Conservation (phyloP, 2,888 invertebrate species). For the Vannuccia rotundouncinata region DNA sequence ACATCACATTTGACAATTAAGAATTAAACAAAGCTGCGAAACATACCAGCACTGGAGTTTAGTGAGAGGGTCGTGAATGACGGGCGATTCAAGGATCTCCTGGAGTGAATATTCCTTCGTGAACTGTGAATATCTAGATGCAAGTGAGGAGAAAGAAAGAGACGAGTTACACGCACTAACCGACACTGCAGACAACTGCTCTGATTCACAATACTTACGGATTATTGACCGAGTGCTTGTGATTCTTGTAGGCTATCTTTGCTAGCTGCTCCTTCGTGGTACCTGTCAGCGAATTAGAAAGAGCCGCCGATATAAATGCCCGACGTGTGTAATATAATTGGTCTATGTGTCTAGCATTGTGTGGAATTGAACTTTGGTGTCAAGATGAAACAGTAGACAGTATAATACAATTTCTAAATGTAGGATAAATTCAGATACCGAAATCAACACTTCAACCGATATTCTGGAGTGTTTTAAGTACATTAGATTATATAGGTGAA, state of each 20-base stretch:
- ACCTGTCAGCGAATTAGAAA: too few relatives aligned
- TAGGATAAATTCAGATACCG: not conserved
- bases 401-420: not conserved
- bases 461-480: too few relatives aligned
- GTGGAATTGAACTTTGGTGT: too few relatives aligned
- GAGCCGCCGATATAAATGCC: too few relatives aligned
- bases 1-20: too few relatives aligned
- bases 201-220: slow-evolving; percentile 62
- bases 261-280: slow-evolving; percentile 85
- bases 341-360: too few relatives aligned
- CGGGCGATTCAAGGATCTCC: slow-evolving; percentile 78
- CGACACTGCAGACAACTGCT: not conserved
- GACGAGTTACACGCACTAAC: slow-evolving; percentile 34
- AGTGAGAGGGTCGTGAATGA: slow-evolving; percentile 81
- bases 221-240: slow-evolving; percentile 89
- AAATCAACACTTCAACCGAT: too few relatives aligned
- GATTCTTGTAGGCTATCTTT: slow-evolving; percentile 95
- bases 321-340: too few relatives aligned
- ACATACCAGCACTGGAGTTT: slow-evolving; percentile 81
- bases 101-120: slow-evolving; percentile 81
- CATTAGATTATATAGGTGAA: too few relatives aligned
- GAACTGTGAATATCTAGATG: slow-evolving; percentile 76
- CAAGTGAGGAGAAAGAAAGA: slow-evolving; percentile 15
- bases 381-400: not conserved
- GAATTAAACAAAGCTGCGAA: too few relatives aligned